Conservation (phyloP, 2,888 invertebrate genomes). For the Sthenelais limicola region DNA sequence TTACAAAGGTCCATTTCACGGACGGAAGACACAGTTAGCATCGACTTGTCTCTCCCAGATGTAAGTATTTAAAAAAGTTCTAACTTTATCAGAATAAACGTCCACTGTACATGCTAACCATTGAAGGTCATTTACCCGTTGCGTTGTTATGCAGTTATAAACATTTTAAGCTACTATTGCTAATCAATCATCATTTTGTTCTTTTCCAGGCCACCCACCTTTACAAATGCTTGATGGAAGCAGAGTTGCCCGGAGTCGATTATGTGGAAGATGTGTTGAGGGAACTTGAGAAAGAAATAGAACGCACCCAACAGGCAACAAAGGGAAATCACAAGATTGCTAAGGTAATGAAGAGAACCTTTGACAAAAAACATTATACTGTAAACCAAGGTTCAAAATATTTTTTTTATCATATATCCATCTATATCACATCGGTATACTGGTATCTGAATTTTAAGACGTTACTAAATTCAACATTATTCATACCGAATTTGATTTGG, state of each 20-base stretch:
- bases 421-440: no score
- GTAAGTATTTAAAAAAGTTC: constrained; percentile 74
- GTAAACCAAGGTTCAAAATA: no score
- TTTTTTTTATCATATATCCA: no score
- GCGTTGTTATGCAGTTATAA: no score
- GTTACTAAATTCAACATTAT: no score
- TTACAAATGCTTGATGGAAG: constrained; percentile 83
- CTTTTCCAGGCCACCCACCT: constrained; percentile 82
- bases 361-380: no score
- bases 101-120: no score
- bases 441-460: no score
- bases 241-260: constrained; percentile 84
- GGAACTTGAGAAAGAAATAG: constrained; percentile 84
- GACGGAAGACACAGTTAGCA: constrained; percentile 83
- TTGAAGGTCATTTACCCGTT: no score
- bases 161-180: no score
- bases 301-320: constrained; percentile 80
- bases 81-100: no score
- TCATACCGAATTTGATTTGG: no score
- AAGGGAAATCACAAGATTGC: constrained; percentile 91
- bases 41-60: constrained; percentile 91
- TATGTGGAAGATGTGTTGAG: constrained; percentile 84
- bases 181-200: not conserved
- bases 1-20: constrained; percentile 86
- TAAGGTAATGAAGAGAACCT: constrained; percentile 77